Percentiles rank a stretch among this genome's conserved stretches.
phyloP scores from a whole-genome alignment of 2,888 invertebrate species.

The Poecilobothrus nobilitatus region DNA sequence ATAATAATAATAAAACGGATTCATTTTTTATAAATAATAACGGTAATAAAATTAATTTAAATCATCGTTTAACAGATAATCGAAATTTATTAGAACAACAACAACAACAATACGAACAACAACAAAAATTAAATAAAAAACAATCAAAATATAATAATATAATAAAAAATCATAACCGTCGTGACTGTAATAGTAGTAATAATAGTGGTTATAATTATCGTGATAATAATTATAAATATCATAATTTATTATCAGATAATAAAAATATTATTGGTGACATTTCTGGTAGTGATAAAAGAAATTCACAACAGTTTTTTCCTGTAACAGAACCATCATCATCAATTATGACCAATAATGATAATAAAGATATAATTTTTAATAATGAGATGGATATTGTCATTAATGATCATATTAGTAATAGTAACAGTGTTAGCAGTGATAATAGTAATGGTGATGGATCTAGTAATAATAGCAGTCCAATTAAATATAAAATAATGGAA shows the following conservation, averaged over 20 bases:
- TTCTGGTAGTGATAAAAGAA: background rate
- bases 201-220: background rate
- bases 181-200: background rate
- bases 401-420: background rate
- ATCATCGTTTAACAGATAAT: too few relatives aligned
- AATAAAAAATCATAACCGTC: background rate
- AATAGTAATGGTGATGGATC: background rate
- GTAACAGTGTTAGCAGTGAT: background rate
- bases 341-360: background rate
- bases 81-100: too few relatives aligned
- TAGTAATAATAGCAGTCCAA: background rate
- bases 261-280: background rate
- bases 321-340: background rate
- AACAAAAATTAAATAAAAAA: too few relatives aligned
- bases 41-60: too few relatives aligned
- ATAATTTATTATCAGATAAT: background rate
- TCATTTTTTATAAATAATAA: too few relatives aligned
- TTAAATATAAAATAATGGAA: background rate
- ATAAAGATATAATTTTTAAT: background rate
- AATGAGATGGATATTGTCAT: background rate
- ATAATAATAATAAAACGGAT: too few relatives aligned
- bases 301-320: background rate
- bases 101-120: too few relatives aligned
- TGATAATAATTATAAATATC: background rate
- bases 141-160: too few relatives aligned